Conservation (phyloP, 2,113 vertebrate species). For the Brachirus orientalis region DNA sequence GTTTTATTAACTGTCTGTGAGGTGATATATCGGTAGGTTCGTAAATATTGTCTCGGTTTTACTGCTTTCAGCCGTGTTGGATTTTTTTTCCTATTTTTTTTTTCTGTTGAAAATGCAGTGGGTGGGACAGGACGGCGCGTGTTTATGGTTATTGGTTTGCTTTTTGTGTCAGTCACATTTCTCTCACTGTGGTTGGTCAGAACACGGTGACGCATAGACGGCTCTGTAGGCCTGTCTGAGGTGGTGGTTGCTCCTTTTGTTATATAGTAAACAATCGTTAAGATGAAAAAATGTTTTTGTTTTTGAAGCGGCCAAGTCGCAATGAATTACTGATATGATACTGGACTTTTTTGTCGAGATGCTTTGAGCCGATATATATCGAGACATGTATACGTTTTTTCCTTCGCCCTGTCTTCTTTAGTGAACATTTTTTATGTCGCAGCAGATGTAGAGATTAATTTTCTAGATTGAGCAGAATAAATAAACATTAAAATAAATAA, state of each 20-base stretch:
- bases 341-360: too few species aligned
- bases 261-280: constrained; percentile 12
- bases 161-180: constrained; percentile 17
- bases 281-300: not conserved
- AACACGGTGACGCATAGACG: not conserved
- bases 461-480: too few species aligned
- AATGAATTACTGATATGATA: too few species aligned
- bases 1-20: not conserved
- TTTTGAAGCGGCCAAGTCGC: not conserved
- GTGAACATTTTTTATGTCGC: too few species aligned
- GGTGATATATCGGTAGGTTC: not conserved
- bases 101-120: constrained; percentile 32
- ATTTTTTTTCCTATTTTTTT: constrained; percentile 7
- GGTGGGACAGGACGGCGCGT: constrained; percentile 50
- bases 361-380: too few species aligned
- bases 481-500: too few species aligned
- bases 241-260: constrained; percentile 5
- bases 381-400: too few species aligned
- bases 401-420: too few species aligned
- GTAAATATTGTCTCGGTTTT: not conserved
- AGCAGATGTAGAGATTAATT: too few species aligned
- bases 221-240: not conserved
- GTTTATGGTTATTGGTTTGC: constrained; percentile 57
- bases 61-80: not conserved
- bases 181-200: constrained; percentile 32